Base-by-base conservation (phyloP, 2,113 vertebrate genomes). In the Crypturellus undulatus region DNA sequence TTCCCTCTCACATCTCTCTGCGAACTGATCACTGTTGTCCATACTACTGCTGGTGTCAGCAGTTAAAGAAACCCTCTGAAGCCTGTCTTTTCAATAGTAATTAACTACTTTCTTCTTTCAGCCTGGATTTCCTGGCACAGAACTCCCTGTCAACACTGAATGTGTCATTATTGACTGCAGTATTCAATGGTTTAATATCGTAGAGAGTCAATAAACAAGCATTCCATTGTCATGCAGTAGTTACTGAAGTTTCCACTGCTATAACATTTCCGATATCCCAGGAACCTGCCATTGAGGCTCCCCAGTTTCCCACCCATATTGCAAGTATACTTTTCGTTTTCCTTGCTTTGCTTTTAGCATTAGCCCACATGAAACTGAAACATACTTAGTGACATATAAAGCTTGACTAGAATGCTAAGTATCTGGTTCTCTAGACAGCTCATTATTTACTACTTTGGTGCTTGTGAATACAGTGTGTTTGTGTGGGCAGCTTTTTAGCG, bases 391-490 rank as follows among this genome's bases (percentile, higher is more conserved):
- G 87, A 71, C 84, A 72, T 89, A 70, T 64, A 93, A 96, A 96
- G 95, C 76, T 85, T 93, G 90, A 96, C 91, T 84, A 96, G 93
- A 95, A 87, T 80, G 40, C 92, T 94, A 88, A 59, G 45, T 78
- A 70, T 72, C 92, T 85, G 84, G 77, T 76, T 96, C 76, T 92
- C 86, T 68, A 87, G 94, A 96, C 76, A 95, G 91, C 89, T 92
- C 96, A 89, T 93, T 92, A 87, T 80, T 95, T 89, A 90, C 90
- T 95, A 94, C 65, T 94, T 94, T 90, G 49, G 84, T 94, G 89
- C 92, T 92, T 94, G 91, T 87, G 89, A 95, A 94, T 96, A 77
- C 82, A 94, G 91, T 85, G 90, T 90, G 90, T 79, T 94, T 91
- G 79, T 94, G 79, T 92, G 86, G 76, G 87, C 90, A 97, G 95